These are phyloP conservation scores for Ceriagrion tenellum DNA, from an alignment of 2,888 invertebrate genomes.

Conservation along the genomic window DNA sequence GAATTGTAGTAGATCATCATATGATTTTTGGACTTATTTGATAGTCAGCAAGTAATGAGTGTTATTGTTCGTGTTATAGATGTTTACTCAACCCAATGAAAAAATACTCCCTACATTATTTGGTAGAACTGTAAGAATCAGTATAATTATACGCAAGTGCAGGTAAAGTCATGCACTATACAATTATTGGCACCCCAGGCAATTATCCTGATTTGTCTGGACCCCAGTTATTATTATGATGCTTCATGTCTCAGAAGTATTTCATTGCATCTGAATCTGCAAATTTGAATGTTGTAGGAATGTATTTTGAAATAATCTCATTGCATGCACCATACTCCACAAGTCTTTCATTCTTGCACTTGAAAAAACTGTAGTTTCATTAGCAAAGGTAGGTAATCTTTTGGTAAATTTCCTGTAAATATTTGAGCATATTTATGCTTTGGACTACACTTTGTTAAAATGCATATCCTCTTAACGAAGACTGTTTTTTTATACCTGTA, in stretches of 20 bases:
- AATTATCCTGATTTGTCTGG: constrained; percentile 32
- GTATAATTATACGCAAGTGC: background rate
- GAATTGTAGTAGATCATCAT: background rate
- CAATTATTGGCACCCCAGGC: background rate
- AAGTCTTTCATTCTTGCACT: constrained; percentile 65
- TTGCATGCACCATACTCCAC: constrained; percentile 60
- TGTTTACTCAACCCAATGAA: constrained; percentile 37
- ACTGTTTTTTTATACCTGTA: constrained; percentile 58
- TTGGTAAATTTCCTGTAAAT: constrained; percentile 51
- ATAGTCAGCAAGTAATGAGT: constrained; percentile 38
- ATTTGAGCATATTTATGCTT: constrained; percentile 55
- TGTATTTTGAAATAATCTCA: constrained; percentile 39
- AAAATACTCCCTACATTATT: background rate
- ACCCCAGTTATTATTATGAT: constrained; percentile 40
- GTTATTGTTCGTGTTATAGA: constrained; percentile 45
- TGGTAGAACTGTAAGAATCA: constrained; percentile 24
- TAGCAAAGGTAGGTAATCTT: constrained; percentile 14
- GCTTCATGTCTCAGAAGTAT: constrained; percentile 39
- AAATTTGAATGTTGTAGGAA: constrained; percentile 51
- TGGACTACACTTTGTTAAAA: constrained; percentile 63
- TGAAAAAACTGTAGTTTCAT: constrained; percentile 47
- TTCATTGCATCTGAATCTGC: constrained; percentile 10
- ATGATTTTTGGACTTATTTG: constrained; percentile 39
- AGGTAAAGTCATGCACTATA: background rate
- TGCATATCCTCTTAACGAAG: constrained; percentile 63